These are phyloP conservation scores for Sorex fumeus DNA, from an alignment of 2,113 vertebrate species.

Conservation along the genomic window DNA sequence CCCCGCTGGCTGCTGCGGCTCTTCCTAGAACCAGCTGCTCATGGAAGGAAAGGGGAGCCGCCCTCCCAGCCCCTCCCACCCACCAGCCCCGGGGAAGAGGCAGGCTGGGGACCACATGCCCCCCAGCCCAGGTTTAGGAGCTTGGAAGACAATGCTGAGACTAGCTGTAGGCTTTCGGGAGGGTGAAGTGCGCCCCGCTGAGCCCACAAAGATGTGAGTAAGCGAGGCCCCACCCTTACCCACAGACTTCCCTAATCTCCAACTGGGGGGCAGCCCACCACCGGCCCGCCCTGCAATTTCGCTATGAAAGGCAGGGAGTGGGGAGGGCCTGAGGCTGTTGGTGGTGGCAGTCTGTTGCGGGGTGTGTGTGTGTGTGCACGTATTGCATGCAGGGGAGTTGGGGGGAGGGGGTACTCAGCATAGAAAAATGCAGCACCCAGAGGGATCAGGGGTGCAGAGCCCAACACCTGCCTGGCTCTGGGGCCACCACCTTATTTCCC, in stretches of 20 bases:
- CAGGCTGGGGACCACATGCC: background rate
- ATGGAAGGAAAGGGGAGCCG: background rate
- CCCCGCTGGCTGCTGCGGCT: slow-evolving; percentile 63
- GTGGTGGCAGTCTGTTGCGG: slow-evolving; percentile 3
- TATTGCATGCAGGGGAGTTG: too few species aligned
- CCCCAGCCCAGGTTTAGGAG: too few species aligned
- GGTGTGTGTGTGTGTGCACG: background rate
- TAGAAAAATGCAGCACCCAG: background rate
- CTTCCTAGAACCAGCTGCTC: slow-evolving; percentile 56
- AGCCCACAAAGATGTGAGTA: slow-evolving; percentile 72
- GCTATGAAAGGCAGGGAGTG: background rate
- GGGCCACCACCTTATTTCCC: background rate
- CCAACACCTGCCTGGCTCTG: background rate
- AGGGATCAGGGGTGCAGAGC: background rate
- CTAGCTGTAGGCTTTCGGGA: slow-evolving; percentile 43
- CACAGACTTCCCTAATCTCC: slow-evolving; percentile 71
- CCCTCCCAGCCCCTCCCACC: background rate
- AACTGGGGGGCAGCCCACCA: background rate
- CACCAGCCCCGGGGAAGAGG: background rate
- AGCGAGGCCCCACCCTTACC: slow-evolving; percentile 54
- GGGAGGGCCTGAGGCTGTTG: slow-evolving; percentile 2
- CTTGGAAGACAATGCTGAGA: slow-evolving; percentile 63
- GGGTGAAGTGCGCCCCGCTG: slow-evolving; percentile 27
- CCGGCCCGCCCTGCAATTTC: slow-evolving; percentile 63
- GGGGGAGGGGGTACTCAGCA: background rate